Conservation (phyloP, 1,140 invertebrate species). For the Drosophila murphyi region DNA sequence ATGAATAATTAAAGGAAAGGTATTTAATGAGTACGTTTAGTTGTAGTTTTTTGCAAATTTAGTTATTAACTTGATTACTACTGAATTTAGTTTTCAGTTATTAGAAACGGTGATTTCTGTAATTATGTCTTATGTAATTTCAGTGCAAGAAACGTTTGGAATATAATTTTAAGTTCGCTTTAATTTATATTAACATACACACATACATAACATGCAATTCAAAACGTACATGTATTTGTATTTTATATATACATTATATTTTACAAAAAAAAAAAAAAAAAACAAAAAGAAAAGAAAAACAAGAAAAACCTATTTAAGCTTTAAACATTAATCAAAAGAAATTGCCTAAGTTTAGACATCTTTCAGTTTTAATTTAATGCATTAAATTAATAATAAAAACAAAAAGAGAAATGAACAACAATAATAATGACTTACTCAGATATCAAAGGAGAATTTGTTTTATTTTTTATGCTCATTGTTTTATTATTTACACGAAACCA, state of each 20-base stretch:
- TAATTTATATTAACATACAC: constrained; percentile 63
- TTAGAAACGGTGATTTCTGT: constrained; percentile 49
- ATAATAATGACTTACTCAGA: constrained; percentile 47
- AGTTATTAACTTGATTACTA: constrained; percentile 49
- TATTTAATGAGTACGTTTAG: constrained; percentile 55
- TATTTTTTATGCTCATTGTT: constrained; percentile 21
- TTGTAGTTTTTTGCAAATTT: constrained; percentile 59
- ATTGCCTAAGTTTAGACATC: constrained; percentile 43
- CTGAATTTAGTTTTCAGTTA: constrained; percentile 48
- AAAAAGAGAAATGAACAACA: constrained; percentile 26
- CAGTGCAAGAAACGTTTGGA: constrained; percentile 45
- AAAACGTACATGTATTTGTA: constrained; percentile 52
- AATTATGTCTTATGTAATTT: constrained; percentile 33
- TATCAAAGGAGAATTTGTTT: constrained; percentile 50
- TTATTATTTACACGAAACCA: neutral
- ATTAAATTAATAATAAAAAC: constrained; percentile 38
- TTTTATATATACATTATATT: constrained; percentile 53
- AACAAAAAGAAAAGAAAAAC: constrained; percentile 58
- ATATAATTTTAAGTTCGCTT: constrained; percentile 42
- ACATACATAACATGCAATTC: constrained; percentile 36
- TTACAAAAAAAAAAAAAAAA: constrained; percentile 53
- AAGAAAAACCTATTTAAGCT: constrained; percentile 72
- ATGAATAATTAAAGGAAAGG: constrained; percentile 25
- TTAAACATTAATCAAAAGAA: constrained; percentile 74
- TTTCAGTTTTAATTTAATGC: constrained; percentile 60